Base-by-base conservation (phyloP, 2,797 vertebrate species). In the Ceyx erithaca region DNA sequence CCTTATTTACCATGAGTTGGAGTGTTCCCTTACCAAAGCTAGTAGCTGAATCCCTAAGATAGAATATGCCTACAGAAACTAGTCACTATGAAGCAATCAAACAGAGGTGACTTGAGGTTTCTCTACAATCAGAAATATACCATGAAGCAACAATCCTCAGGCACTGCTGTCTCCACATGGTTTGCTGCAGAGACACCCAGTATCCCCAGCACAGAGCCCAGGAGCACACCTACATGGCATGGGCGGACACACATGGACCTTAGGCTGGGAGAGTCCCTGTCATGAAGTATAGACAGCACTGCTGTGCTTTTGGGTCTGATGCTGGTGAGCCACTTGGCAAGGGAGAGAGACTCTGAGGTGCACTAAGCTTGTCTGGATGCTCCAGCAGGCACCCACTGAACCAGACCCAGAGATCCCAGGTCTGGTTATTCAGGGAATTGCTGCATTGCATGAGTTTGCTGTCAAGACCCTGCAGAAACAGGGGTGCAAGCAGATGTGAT, bases 131-230 rank as follows among this genome's bases (percentile, higher is more conserved):
- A 33, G 41, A 91, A 70, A 22, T 26, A 10, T 70, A 12, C 45
- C 52, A n/a, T 12, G 12, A 5, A 51, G 19, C 43, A 51, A 26
- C 23, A 64, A 14, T 28, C 73, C 61, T 72, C 49, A 40, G 85
- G 8, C 11, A 26, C n/a, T 83, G 26, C 19, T 80, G n/a, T 80
- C 10, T 40, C 63, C 13, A 20, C 14, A 4, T 7, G 23, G 35
- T n/a, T 66, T 33, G 4, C n/a, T 80, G 20, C 33, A 73, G 46
- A 48, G 18, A 10, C 28, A 43, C 9, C 3, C 0, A 0, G 9
- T 66, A 19, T 1, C 21, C 28, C 4, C 30, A 52, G 1, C 1
- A 1, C 23, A 40, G 55, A 54, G 17, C 7, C 45, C 30, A 30
- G 23, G 26, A 43, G 8, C 21, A 68, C 61, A 46, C 6, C 40